Evolutionary conservation across 2,113 vertebrate species (phyloP).

Genomic region (Ahaetulla prasina): DNA sequence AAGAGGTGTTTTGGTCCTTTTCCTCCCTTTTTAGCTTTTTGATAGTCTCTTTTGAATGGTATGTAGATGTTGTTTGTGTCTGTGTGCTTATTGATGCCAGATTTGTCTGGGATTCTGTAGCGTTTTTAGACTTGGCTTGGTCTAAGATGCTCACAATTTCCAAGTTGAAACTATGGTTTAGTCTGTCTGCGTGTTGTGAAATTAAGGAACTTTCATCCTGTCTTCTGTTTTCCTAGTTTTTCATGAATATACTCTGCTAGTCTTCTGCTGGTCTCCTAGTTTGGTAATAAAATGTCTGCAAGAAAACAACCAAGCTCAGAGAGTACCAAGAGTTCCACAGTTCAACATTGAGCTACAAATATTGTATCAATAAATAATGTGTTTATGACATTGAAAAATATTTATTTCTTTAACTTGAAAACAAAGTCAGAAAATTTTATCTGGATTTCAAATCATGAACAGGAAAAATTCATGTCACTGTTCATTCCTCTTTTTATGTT

Average conservation of each 20-base stretch:
- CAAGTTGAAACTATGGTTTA: background rate
- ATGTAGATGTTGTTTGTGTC: background rate
- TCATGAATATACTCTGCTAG: background rate
- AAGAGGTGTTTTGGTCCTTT: background rate
- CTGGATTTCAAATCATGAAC: background rate
- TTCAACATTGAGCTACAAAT: background rate
- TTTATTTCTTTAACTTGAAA: conserved; percentile 5
- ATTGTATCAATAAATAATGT: background rate
- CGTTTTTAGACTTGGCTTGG: background rate
- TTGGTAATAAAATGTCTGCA: background rate
- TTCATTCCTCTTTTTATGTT: background rate
- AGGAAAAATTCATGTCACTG: background rate
- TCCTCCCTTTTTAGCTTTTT: background rate
- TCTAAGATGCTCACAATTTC: background rate
- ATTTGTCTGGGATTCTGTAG: background rate
- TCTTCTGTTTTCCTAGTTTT: background rate
- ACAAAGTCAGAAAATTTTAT: background rate
- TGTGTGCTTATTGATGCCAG: background rate
- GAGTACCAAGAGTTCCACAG: background rate
- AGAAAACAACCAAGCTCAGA: background rate
- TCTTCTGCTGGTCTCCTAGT: background rate
- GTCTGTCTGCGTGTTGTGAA: background rate
- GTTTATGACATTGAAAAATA: background rate
- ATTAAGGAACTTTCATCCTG: background rate
- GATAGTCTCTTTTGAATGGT: background rate